These are phyloP conservation scores for Bruchidius siliquastri DNA, from an alignment of 2,888 invertebrate genomes.

Conservation along the genomic window DNA sequence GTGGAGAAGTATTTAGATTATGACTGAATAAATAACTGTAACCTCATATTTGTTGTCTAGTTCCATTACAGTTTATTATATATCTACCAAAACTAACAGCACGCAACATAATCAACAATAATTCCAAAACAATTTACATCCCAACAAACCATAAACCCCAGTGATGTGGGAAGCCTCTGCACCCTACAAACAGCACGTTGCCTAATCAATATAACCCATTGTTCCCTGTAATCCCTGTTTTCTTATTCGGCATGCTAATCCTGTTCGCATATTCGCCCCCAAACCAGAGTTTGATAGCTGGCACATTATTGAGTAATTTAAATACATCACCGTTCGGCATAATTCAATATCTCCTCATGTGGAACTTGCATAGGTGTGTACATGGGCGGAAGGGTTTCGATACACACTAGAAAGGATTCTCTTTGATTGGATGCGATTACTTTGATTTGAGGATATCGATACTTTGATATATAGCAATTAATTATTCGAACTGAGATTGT, in stretches of 20 bases:
- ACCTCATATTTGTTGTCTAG: not conserved
- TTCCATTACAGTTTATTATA: not conserved
- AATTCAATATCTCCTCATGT: not conserved
- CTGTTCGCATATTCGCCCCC: conserved; percentile 1
- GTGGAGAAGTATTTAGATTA: too few species aligned
- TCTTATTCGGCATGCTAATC: conserved; percentile 11
- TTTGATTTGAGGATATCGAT: too few species aligned
- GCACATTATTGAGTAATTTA: not conserved
- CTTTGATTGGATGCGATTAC: too few species aligned
- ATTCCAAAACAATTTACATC: not conserved
- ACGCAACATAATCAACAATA: not conserved
- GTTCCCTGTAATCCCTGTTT: conserved; percentile 10
- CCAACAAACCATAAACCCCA: not conserved
- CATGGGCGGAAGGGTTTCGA: not conserved
- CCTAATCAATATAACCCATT: conserved; percentile 10
- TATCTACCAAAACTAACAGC: not conserved
- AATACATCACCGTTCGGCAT: not conserved
- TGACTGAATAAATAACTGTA: too few species aligned
- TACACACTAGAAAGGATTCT: not conserved
- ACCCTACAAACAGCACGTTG: not conserved
- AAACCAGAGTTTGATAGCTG: not conserved
- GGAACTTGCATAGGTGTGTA: not conserved
- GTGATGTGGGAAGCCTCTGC: not conserved
- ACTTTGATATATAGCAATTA: too few species aligned
- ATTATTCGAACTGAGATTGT: too few species aligned